These are phyloP conservation scores for human (Homo sapiens) DNA, from an alignment of 2,113 vertebrate genomes.

Conservation along the genomic window GRCh38 chr9:17602501-17603000, in stretches of 20 bases:
- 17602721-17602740: not conserved
- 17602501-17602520: not conserved
- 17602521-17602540: not conserved
- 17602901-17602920: not conserved
- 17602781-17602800: not conserved
- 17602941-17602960: not conserved
- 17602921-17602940: not conserved
- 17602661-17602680: not conserved
- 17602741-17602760: not conserved
- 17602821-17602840: not conserved
- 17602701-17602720: not conserved
- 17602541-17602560: not conserved
- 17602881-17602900: not conserved
- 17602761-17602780: not conserved
- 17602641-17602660: not conserved
- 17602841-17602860: constrained; percentile 9
- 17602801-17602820: not conserved
- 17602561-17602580: not conserved
- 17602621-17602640: not conserved
- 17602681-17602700: not conserved
- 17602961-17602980: not conserved
- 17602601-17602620: not conserved
- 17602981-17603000: not conserved
- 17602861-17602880: not conserved
- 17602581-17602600: not conserved